These are phyloP conservation scores for Theonella swinhoei DNA, from an alignment of 37 sponge, comb jelly and placozoan species.

Conservation along the genomic window DNA sequence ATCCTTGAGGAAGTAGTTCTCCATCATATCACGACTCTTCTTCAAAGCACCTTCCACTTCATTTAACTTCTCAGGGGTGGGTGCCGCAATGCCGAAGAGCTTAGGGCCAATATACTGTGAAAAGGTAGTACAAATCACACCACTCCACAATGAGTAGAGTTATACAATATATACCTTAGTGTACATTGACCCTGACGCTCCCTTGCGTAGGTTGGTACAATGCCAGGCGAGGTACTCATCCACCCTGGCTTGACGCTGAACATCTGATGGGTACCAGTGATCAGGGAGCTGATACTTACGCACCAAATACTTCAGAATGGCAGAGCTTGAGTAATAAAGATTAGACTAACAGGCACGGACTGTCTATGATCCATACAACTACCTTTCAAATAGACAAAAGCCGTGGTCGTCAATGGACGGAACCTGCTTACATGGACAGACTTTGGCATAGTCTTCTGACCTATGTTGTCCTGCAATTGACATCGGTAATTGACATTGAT, in stretches of 20 bases:
- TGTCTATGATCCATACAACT: background rate
- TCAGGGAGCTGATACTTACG: background rate
- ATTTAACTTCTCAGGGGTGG: constrained; percentile 14
- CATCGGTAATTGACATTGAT: background rate
- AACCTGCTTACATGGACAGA: constrained; percentile 21
- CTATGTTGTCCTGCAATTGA: constrained; percentile 29
- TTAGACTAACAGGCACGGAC: background rate
- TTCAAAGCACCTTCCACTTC: constrained; percentile 24
- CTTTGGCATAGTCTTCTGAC: constrained; percentile 18
- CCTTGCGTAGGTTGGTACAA: constrained; percentile 37
- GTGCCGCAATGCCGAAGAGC: background rate
- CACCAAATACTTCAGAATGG: background rate
- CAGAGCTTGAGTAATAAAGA: background rate
- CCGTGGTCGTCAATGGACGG: constrained; percentile 67
- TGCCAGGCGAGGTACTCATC: constrained; percentile 85
- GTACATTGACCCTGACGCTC: constrained; percentile 46
- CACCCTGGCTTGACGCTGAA: constrained; percentile 46
- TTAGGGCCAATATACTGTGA: background rate
- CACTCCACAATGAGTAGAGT: background rate
- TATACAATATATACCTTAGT: constrained; percentile 3
- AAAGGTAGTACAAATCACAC: background rate
- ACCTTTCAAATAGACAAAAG: constrained; percentile 65
- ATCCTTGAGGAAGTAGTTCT: constrained; percentile 68
- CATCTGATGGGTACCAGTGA: constrained; percentile 53
- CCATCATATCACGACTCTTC: constrained; percentile 36